phyloP scores from a whole-genome alignment of 1,140 invertebrate species.

The Zaprionus gabonicus region DNA sequence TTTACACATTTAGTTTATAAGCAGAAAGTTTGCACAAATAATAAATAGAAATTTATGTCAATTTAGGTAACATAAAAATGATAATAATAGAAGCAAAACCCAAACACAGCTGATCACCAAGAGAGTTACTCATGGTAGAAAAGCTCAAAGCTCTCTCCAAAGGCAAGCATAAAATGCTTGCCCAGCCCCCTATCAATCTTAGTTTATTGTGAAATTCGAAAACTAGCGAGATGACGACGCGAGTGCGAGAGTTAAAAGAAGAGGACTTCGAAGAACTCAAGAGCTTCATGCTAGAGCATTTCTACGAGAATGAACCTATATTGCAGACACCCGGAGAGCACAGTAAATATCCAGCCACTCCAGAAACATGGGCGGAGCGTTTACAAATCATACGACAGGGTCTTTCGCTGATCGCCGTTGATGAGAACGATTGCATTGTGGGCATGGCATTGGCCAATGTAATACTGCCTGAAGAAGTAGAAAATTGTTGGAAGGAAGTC shows the following conservation, averaged over 20 bases:
- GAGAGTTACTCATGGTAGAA: neutral
- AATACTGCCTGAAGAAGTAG: slow-evolving; percentile 46
- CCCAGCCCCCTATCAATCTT: neutral
- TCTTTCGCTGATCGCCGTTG: slow-evolving; percentile 54
- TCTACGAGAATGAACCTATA: slow-evolving; percentile 59
- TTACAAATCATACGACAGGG: slow-evolving; percentile 37
- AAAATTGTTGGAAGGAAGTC: slow-evolving; percentile 40
- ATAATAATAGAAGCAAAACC: too few species aligned
- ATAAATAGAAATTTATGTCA: too few species aligned
- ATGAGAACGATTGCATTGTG: slow-evolving; percentile 49
- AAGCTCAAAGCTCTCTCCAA: slow-evolving; percentile 1
- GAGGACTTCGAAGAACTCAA: slow-evolving; percentile 35
- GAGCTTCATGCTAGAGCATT: slow-evolving; percentile 49
- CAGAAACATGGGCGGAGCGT: slow-evolving; percentile 30
- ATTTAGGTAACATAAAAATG: too few species aligned
- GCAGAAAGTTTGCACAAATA: too few species aligned
- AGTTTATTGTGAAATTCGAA: neutral
- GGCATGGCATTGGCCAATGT: slow-evolving; percentile 41
- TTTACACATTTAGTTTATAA: too few species aligned
- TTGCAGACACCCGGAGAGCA: slow-evolving; percentile 56
- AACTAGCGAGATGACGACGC: slow-evolving; percentile 24
- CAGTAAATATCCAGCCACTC: neutral
- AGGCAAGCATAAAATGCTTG: neutral
- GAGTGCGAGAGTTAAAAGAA: slow-evolving; percentile 22
- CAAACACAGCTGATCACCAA: too few species aligned